A percentile compares a stretch with the other conserved stretches of the same genome.
These are phyloP conservation scores for Mohoua ochrocephala DNA, from an alignment of 2,113 vertebrate species.

Conservation along the genomic window DNA sequence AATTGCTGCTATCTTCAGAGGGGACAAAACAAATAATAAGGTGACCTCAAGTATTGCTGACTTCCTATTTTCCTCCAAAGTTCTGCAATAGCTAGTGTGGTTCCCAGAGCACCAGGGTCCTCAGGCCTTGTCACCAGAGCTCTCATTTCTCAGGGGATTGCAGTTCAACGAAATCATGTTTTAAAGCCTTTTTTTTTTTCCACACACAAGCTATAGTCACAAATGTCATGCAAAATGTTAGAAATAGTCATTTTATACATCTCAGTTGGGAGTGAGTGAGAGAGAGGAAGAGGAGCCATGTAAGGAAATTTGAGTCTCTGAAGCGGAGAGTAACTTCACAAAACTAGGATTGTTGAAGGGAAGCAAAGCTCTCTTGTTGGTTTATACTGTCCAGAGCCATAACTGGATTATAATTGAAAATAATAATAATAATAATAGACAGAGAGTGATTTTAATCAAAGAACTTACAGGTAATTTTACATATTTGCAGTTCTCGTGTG, in stretches of 20 bases:
- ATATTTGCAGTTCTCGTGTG: not conserved
- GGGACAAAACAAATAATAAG: not conserved
- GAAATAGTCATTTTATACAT: not conserved
- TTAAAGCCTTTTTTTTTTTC: not conserved
- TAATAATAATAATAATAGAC: not conserved
- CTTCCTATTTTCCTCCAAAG: not conserved
- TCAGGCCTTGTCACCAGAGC: not conserved
- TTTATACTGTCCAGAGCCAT: not conserved
- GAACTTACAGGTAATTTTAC: not conserved
- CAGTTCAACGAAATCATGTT: not conserved
- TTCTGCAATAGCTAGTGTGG: not conserved
- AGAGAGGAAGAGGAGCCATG: not conserved
- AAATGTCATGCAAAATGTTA: not conserved
- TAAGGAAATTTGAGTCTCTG: not conserved
- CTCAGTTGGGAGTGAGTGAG: not conserved
- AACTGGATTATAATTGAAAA: not conserved
- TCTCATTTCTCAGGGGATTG: not conserved
- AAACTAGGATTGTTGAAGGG: not conserved
- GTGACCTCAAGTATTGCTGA: not conserved
- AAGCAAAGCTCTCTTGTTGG: not conserved
- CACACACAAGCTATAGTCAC: not conserved
- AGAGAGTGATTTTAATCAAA: not conserved
- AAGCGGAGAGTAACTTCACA: not conserved
- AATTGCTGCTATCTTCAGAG: not conserved
- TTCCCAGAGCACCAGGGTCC: not conserved